These are phyloP conservation scores for Anadara kagoshimensis DNA, from an alignment of 1,140 invertebrate species.

Conservation along the genomic window DNA sequence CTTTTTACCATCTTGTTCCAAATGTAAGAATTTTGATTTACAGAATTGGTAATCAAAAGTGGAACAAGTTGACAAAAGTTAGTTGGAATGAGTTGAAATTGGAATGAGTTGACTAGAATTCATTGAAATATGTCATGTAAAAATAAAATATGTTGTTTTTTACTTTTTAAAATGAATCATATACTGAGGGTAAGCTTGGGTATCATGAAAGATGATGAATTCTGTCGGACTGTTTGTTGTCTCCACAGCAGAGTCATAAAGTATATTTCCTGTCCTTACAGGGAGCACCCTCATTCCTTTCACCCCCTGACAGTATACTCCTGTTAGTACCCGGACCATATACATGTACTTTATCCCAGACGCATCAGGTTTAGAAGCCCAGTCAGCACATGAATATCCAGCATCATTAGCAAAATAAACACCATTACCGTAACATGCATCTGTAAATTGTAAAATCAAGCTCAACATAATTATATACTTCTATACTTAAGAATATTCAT, in stretches of 20 bases:
- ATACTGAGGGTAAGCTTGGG: slow-evolving; percentile 65
- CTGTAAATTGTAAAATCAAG: not conserved
- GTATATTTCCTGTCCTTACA: slow-evolving; percentile 14
- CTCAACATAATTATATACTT: too few relatives aligned
- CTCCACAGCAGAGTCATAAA: slow-evolving; percentile 58
- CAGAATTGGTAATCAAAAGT: not conserved
- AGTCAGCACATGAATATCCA: slow-evolving; percentile 44
- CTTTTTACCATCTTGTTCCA: not conserved
- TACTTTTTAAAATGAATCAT: slow-evolving; percentile 43
- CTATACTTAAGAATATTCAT: too few relatives aligned
- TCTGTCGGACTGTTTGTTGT: slow-evolving; percentile 40
- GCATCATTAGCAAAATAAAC: slow-evolving; percentile 53
- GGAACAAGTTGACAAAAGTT: too few relatives aligned
- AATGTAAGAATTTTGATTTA: not conserved
- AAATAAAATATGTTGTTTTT: not conserved
- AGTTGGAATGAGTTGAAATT: too few relatives aligned
- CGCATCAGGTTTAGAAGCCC: slow-evolving; percentile 23
- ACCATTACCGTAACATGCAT: slow-evolving; percentile 44
- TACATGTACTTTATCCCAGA: slow-evolving; percentile 34
- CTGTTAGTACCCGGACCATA: slow-evolving; percentile 40
- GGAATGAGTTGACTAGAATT: not conserved
- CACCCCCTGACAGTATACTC: slow-evolving; percentile 16
- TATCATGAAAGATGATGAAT: slow-evolving; percentile 64
- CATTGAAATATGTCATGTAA: not conserved
- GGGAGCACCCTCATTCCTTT: slow-evolving; percentile 41